phyloP scores from a whole-genome alignment of 2,113 vertebrate genomes.

The Prunella fulvescens region DNA sequence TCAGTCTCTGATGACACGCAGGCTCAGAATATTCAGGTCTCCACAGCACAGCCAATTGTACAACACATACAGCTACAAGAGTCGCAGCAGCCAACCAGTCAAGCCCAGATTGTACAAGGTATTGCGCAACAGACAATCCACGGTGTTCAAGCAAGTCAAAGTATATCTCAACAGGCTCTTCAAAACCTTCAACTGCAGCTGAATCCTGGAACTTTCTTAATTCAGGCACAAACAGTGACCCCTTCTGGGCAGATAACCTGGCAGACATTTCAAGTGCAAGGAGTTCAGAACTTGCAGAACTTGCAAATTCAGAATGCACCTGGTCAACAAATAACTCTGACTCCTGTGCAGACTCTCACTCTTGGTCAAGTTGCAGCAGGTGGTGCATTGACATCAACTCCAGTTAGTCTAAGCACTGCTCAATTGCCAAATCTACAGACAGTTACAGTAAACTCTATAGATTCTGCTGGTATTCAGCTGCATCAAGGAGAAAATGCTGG shows the following conservation, averaged over 20 bases:
- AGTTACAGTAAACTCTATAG: slow-evolving; percentile 93
- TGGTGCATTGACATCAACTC: slow-evolving; percentile 82
- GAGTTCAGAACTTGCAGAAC: slow-evolving; percentile 98
- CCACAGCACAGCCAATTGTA: slow-evolving; percentile 86
- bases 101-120: slow-evolving; percentile 91
- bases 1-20: slow-evolving; percentile 85
- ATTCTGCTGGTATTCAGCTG: slow-evolving; percentile 84
- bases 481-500: slow-evolving; percentile 88
- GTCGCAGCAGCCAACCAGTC: slow-evolving; percentile 86
- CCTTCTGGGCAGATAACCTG: slow-evolving; percentile 98
- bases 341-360: slow-evolving; percentile 94
- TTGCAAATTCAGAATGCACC: slow-evolving; percentile 94
- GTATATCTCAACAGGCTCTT: slow-evolving; percentile 84
- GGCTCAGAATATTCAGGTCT: slow-evolving; percentile 88
- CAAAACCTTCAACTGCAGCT: slow-evolving; percentile 95
- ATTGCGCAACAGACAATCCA: slow-evolving; percentile 87
- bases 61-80: slow-evolving; percentile 92
- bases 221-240: slow-evolving; percentile 98
- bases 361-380: slow-evolving; percentile 88
- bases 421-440: slow-evolving; percentile 98
- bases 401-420: slow-evolving; percentile 88
- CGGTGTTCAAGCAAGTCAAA: slow-evolving; percentile 80
- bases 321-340: slow-evolving; percentile 95
- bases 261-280: slow-evolving; percentile 99
- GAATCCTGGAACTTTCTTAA: slow-evolving; percentile 97